These are phyloP conservation scores for Machimus atricapillus DNA, from an alignment of 2,888 invertebrate genomes.

Conservation along the genomic window DNA sequence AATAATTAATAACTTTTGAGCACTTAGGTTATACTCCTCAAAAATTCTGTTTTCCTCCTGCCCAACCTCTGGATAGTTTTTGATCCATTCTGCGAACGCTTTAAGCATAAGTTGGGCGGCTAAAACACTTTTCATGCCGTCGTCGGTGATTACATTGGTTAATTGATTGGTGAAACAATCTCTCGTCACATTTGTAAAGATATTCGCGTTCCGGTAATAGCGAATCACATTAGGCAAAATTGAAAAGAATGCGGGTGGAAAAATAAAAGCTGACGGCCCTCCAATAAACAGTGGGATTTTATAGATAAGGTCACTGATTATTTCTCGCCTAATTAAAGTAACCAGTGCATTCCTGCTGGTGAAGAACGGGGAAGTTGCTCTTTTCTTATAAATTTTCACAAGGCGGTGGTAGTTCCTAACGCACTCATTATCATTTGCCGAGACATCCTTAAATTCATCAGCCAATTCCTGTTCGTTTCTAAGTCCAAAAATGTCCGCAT, in stretches of 20 bases:
- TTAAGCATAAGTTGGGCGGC: not conserved
- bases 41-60: not conserved
- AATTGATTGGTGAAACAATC: not conserved
- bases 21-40: not conserved
- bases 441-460: not conserved
- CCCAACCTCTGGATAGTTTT: not conserved
- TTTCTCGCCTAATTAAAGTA: not conserved
- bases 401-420: not conserved
- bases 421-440: not conserved
- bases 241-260: not conserved
- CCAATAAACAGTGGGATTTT: not conserved
- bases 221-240: not conserved
- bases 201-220: not conserved
- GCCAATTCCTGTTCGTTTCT: not conserved
- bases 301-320: not conserved
- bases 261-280: not conserved
- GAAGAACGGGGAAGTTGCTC: not conserved
- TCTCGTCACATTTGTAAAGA: not conserved
- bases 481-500: not conserved
- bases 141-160: not conserved
- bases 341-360: not conserved
- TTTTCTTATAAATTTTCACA: not conserved
- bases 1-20: not conserved
- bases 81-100: not conserved
- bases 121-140: not conserved